Conservation (phyloP, 1,140 invertebrate genomes). For the Mylabris phalerata region DNA sequence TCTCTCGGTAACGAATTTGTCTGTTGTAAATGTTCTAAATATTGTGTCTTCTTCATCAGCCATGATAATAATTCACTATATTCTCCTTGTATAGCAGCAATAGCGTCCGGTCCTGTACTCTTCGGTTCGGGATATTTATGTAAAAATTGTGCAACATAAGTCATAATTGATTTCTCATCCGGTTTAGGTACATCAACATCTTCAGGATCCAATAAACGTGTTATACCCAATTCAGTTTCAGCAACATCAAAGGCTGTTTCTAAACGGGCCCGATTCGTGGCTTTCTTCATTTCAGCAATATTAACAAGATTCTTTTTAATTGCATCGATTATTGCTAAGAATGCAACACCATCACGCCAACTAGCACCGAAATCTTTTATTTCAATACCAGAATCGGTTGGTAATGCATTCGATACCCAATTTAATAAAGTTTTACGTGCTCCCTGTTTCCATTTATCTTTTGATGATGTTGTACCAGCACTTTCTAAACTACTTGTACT, state of each 20-base stretch:
- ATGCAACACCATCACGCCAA: slow-evolving; percentile 96
- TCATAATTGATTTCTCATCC: slow-evolving; percentile 99
- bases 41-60: slow-evolving; percentile 67
- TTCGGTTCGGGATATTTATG: slow-evolving; percentile 88
- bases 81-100: slow-evolving; percentile 70
- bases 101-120: slow-evolving; percentile 58
- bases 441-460: slow-evolving; percentile 77
- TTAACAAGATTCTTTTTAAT: slow-evolving; percentile 92
- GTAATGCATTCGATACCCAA: slow-evolving; percentile 90
- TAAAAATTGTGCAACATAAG: slow-evolving; percentile 97
- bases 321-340: slow-evolving; percentile 91
- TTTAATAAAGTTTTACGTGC: slow-evolving; percentile 87
- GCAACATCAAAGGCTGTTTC: slow-evolving; percentile 93
- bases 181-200: slow-evolving; percentile 96
- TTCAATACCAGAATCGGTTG: slow-evolving; percentile 80
- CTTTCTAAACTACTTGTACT: slow-evolving; percentile 77
- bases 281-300: slow-evolving; percentile 68
- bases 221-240: slow-evolving; percentile 86
- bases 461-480: slow-evolving; percentile 57
- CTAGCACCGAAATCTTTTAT: slow-evolving; percentile 93
- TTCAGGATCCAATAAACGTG: slow-evolving; percentile 87
- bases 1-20: slow-evolving; percentile 56
- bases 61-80: slow-evolving; percentile 73
- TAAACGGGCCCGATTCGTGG: slow-evolving; percentile 72
- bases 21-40: slow-evolving; percentile 61